Evolutionary conservation across 2,113 vertebrate genomes (phyloP).

Genomic region (Cyanoderma ruficeps): DNA sequence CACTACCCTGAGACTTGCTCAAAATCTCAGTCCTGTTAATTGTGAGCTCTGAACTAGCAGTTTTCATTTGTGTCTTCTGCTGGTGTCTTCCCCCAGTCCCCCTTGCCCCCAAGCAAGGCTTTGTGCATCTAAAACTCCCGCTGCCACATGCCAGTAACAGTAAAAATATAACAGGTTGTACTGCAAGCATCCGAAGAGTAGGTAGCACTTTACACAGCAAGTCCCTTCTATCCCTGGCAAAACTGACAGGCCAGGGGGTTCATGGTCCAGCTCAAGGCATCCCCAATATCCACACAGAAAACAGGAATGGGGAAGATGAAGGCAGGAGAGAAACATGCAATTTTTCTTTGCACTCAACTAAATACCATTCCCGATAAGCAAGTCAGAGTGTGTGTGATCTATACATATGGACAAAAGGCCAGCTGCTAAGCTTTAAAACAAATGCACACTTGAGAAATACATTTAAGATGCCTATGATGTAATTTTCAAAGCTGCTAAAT

Average conservation of each 20-base stretch:
- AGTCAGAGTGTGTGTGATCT: not conserved
- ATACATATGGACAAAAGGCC: not conserved
- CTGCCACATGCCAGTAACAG: not conserved
- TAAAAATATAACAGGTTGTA: not conserved
- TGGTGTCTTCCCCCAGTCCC: not conserved
- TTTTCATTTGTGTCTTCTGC: not conserved
- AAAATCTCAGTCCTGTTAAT: constrained; percentile 7
- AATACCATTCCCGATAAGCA: not conserved
- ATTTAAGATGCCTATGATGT: constrained; percentile 15
- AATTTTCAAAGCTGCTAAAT: constrained; percentile 43
- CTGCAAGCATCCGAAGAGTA: not conserved
- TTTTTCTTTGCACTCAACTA: not conserved
- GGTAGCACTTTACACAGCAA: rapidly evolving
- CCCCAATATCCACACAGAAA: not conserved
- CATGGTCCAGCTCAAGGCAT: not conserved
- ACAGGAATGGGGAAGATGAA: not conserved
- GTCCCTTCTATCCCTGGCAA: not conserved
- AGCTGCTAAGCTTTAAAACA: constrained; percentile 9
- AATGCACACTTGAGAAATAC: not conserved
- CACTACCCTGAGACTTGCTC: not conserved
- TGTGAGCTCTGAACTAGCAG: not conserved
- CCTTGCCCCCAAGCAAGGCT: not conserved
- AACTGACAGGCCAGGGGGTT: not conserved
- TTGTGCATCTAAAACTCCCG: not conserved
- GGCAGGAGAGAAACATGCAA: not conserved